Percentiles rank a stretch among this genome's conserved stretches.
phyloP scores from a whole-genome alignment of 2,113 vertebrate genomes.

The Epinephelus lanceolatus region DNA sequence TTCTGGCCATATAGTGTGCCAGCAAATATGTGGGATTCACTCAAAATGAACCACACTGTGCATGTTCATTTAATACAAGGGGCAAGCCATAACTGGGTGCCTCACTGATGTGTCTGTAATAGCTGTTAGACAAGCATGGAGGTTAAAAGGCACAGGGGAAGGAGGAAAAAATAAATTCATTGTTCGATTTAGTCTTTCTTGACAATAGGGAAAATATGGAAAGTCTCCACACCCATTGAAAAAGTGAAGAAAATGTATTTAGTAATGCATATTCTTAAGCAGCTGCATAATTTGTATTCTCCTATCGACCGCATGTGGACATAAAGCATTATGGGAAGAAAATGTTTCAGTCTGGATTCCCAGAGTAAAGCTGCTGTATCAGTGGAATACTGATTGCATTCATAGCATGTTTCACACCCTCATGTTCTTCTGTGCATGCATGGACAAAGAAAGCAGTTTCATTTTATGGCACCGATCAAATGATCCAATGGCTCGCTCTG shows the following conservation, averaged over 20 bases:
- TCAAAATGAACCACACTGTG: neutral
- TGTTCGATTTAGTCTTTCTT: neutral
- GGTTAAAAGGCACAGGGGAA: neutral
- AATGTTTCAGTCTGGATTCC: neutral
- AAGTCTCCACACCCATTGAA: neutral
- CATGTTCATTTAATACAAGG: neutral
- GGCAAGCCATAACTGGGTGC: neutral
- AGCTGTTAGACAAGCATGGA: neutral
- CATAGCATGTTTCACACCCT: conserved; percentile 28
- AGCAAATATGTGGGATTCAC: neutral
- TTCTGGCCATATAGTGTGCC: neutral
- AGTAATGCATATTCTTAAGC: neutral
- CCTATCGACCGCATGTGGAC: neutral
- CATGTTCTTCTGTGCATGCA: conserved; percentile 20
- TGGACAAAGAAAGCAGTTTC: conserved; percentile 48
- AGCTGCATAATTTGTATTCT: neutral
- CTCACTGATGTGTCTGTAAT: neutral
- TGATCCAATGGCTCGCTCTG: conserved; percentile 16
- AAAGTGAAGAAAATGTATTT: neutral
- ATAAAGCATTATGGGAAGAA: neutral
- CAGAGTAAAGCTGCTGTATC: conserved; percentile 4
- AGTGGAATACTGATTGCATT: conserved; percentile 22
- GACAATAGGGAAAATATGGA: neutral
- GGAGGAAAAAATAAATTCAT: neutral
- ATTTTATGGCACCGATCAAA: conserved; percentile 64